Percentiles rank a stretch among this genome's conserved stretches.
Conservation (phyloP, 2,113 vertebrate species). For the Ailurus styani region DNA sequence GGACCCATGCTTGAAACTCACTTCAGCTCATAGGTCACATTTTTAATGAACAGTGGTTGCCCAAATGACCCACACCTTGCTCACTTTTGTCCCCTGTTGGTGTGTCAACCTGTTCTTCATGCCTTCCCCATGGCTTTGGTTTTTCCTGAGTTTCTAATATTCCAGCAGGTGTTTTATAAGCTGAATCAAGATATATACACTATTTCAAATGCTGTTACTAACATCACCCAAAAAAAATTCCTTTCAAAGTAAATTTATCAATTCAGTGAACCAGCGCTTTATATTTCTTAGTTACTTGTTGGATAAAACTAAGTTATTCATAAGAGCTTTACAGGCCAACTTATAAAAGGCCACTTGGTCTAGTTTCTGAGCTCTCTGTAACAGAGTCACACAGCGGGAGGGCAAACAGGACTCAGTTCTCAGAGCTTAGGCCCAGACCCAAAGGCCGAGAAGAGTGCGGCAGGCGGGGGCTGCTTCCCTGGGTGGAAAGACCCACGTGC, state of each 20-base stretch:
- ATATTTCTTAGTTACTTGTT: background rate
- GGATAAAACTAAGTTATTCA: background rate
- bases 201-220: background rate
- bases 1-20: background rate
- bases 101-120: background rate
- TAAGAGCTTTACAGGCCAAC: background rate
- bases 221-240: background rate
- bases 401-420: background rate
- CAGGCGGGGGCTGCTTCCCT: background rate
- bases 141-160: background rate
- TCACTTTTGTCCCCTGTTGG: background rate
- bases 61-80: background rate
- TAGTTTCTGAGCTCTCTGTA: background rate
- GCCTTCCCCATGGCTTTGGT: background rate
- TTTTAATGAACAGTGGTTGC: background rate
- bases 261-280: background rate
- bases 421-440: background rate
- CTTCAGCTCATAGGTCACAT: background rate
- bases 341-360: background rate
- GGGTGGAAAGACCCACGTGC: too few species aligned
- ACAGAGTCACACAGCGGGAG: fast-evolving
- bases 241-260: background rate
- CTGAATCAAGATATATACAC: background rate
- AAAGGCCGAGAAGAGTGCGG: background rate
- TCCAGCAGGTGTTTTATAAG: background rate